Base-by-base conservation (phyloP, 1,140 invertebrate genomes). In the Macrostomum lignano region DNA sequence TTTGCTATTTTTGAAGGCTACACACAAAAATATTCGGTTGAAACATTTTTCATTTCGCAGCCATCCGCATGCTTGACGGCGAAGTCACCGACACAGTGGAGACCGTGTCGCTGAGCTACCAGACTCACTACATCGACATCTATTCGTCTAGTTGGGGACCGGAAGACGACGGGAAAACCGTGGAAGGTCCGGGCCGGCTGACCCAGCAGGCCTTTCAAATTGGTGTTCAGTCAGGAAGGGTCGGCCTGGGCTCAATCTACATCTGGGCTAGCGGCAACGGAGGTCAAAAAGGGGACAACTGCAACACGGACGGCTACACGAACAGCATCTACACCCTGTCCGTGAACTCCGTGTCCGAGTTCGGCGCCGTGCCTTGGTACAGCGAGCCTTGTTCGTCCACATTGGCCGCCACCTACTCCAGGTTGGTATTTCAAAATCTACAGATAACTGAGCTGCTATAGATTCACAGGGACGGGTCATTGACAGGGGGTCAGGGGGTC, bases 51-150 rank as follows among this genome's bases (percentile, higher is more conserved):
- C n/a, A n/a, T n/a, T n/a, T n/a, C n/a, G n/a, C n/a, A n/a, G n/a
- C n/a, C 70, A 81, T 96, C 1, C 67, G 84, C 20, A 94, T 96
- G 86, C 53, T 96, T 42, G 86, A 96, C 51, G 88, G 86, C 21
- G 81, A 91, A 49, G 88, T 96, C 6, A 96, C 84, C 1, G 88
- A 96, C 61, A 77, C 77, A 0, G 82, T 96, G 10, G 88, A 96
- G 61, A 86, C 86, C 0, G 63, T 75, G 37, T 86, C 82, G 0
- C 61, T 98, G 3, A 78, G 77, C 37, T 65, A 84, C 17, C 88
- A 91, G 58, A 73, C 75, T 15, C 73, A 94, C 47, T 77, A 93
- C 52, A 86, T 98, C 33, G 77, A 96, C 51, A 91, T 96, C 42
- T 96, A 94, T 57, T 84, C 76, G 47, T 84, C 86, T 0, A 86